Evolutionary conservation across 2,888 invertebrate genomes (phyloP).

Genomic region (Sphinx pinastri): DNA sequence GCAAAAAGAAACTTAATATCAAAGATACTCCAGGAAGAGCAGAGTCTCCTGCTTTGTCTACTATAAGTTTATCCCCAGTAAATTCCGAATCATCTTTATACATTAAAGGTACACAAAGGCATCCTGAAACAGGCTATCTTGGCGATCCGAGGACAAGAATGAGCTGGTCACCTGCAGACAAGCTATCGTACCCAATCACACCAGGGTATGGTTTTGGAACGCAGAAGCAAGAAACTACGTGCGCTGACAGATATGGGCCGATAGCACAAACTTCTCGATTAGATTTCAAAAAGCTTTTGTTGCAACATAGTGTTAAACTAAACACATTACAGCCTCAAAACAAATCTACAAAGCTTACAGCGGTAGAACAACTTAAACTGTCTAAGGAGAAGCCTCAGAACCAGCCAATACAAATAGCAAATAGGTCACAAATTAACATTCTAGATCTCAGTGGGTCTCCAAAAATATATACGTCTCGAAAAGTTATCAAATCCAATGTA

Average conservation of each 20-base stretch:
- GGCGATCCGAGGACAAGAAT: conserved; percentile 83
- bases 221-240: conserved; percentile 74
- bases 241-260: conserved; percentile 86
- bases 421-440: conserved; percentile 84
- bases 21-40: conserved; percentile 80
- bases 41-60: conserved; percentile 75
- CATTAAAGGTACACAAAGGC: conserved; percentile 70
- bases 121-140: conserved; percentile 86
- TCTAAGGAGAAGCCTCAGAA: conserved; percentile 82
- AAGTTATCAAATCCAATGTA: conserved; percentile 79
- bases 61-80: conserved; percentile 78
- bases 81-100: conserved; percentile 77
- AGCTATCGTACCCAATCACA: conserved; percentile 59
- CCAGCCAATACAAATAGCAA: conserved; percentile 58
- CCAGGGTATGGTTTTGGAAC: conserved; percentile 46
- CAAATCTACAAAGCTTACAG: conserved; percentile 87
- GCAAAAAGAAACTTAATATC: conserved; percentile 89
- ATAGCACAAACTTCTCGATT: conserved; percentile 89
- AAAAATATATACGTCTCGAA: conserved; percentile 87
- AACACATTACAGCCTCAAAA: conserved; percentile 80
- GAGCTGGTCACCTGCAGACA: conserved; percentile 86
- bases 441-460: conserved; percentile 89
- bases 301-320: conserved; percentile 89
- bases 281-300: conserved; percentile 92
- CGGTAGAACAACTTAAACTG: conserved; percentile 90